These are phyloP conservation scores for Peromyscus polionotus DNA, from an alignment of 2,113 vertebrate species.

Conservation along the genomic window DNA sequence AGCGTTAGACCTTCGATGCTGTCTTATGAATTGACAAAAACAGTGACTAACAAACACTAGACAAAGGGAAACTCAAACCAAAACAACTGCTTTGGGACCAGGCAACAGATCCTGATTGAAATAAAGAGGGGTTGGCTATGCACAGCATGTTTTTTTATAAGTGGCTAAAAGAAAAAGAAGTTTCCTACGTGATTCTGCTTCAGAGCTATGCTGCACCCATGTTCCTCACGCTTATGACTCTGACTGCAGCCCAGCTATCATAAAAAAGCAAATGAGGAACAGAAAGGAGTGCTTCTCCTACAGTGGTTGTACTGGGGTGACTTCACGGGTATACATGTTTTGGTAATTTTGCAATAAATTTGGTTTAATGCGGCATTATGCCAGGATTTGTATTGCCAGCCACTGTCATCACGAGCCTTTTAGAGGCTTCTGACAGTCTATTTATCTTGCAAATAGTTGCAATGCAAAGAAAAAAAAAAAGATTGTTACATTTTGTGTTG, in stretches of 20 bases:
- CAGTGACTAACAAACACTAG: neutral
- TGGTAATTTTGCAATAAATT: slow-evolving; percentile 63
- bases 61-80: neutral
- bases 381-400: slow-evolving; percentile 52
- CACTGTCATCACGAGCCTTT: slow-evolving; percentile 68
- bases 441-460: slow-evolving; percentile 81
- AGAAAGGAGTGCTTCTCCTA: neutral
- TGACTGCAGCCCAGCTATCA: neutral
- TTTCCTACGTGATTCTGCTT: slow-evolving; percentile 6
- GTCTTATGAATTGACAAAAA: neutral
- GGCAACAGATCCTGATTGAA: neutral
- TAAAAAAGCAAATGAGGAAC: neutral
- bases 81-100: neutral
- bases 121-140: neutral
- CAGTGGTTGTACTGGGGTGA: neutral
- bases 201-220: neutral
- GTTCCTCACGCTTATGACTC: neutral
- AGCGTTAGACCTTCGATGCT: neutral
- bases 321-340: slow-evolving; percentile 19
- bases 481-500: slow-evolving; percentile 80
- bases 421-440: slow-evolving; percentile 72
- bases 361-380: slow-evolving; percentile 14
- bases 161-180: neutral
- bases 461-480: slow-evolving; percentile 61
- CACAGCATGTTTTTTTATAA: neutral